phyloP scores from a whole-genome alignment of 2,888 invertebrate genomes.

The Minunthozetes semirufus region DNA sequence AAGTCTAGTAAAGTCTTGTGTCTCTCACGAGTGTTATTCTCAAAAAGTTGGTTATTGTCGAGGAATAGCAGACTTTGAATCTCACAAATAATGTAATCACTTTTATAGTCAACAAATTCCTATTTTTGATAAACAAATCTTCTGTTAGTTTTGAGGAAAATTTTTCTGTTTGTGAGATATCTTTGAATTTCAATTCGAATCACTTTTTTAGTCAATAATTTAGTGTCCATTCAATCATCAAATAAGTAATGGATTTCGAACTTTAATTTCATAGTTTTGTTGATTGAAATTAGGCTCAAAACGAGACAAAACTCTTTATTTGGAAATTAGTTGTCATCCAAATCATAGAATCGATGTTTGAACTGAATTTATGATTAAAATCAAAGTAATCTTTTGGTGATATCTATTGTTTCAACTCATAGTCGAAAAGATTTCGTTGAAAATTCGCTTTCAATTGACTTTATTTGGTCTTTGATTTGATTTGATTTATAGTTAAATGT shows the following conservation, averaged over 20 bases:
- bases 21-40: background rate
- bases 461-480: too few relatives aligned
- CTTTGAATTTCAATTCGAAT: background rate
- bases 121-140: background rate
- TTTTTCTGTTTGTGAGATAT: background rate
- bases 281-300: too few relatives aligned
- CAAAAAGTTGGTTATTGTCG: constrained; percentile 1
- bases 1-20: background rate
- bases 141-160: background rate
- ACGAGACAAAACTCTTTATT: too few relatives aligned
- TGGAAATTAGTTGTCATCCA: too few relatives aligned
- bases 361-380: too few relatives aligned
- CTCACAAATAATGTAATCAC: background rate
- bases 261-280: background rate
- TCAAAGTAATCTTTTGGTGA: too few relatives aligned
- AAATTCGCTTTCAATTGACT: too few relatives aligned
- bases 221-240: background rate
- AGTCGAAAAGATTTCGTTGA: too few relatives aligned
- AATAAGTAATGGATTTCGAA: background rate
- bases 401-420: too few relatives aligned
- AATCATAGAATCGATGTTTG: too few relatives aligned
- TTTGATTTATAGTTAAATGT: too few relatives aligned
- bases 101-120: background rate
- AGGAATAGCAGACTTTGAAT: constrained; percentile 2
- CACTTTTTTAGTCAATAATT: background rate